Conservation (phyloP, 2,797 vertebrate species). For the Helostoma temminkii region DNA sequence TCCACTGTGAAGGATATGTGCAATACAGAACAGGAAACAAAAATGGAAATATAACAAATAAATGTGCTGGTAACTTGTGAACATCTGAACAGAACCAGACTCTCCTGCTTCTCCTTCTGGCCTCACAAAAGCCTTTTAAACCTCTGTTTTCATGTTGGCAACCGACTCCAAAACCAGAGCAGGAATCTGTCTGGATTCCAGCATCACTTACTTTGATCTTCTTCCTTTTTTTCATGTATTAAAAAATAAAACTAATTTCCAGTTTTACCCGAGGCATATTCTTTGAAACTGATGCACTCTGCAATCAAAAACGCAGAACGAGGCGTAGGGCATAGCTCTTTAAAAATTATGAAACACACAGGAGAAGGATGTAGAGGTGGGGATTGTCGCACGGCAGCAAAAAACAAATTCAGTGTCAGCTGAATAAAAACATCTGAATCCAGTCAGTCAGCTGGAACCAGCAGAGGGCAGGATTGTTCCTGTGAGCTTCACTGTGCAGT, state of each 20-base stretch:
- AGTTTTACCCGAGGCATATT: constrained; percentile 32
- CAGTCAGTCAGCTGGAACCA: not conserved
- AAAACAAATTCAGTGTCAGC: not conserved
- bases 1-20: not conserved
- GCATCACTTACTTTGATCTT: constrained; percentile 57
- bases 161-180: constrained; percentile 20
- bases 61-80: constrained; percentile 15
- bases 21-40: not conserved
- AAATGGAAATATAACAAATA: constrained; percentile 2
- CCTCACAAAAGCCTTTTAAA: constrained; percentile 31
- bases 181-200: constrained; percentile 39
- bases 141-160: constrained; percentile 34
- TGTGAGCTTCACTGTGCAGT: not conserved
- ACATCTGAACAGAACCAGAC: constrained; percentile 39
- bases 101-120: constrained; percentile 28
- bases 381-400: too few species aligned
- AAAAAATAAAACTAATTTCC: constrained; percentile 47
- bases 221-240: constrained; percentile 16
- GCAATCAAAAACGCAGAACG: constrained; percentile 47
- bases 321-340: constrained; percentile 4
- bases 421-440: constrained; percentile 23
- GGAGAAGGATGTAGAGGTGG: too few species aligned
- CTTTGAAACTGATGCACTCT: constrained; percentile 48
- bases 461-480: constrained; percentile 35
- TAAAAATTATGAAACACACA: constrained; percentile 24